phyloP scores from a whole-genome alignment of 2,113 vertebrate species.

The Thryonomys swinderianus region DNA sequence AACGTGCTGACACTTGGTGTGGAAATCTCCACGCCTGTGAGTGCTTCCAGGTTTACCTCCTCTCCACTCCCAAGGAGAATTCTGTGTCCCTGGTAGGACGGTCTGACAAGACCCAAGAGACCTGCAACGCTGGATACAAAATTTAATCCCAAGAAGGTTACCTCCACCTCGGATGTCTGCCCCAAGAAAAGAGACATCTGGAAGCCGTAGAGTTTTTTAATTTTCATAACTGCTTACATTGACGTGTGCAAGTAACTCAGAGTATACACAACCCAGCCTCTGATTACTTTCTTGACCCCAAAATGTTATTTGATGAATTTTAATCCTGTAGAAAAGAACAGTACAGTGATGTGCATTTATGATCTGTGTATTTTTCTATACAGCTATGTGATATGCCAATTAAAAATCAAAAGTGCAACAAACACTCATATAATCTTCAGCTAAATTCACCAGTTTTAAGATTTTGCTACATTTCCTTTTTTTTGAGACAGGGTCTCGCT shows the following conservation, averaged over 20 bases:
- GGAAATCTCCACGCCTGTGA: slow-evolving; percentile 33
- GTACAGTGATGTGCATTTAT: neutral
- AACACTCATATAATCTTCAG: neutral
- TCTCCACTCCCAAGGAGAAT: neutral
- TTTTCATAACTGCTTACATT: neutral
- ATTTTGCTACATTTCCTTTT: neutral
- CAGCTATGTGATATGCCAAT: neutral
- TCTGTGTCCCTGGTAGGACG: neutral
- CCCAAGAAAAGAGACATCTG: neutral
- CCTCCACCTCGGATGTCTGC: neutral
- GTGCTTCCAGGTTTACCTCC: neutral
- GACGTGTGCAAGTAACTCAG: neutral
- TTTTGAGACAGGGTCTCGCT: no score
- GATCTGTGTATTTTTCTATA: neutral
- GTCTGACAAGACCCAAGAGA: neutral
- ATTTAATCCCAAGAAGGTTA: neutral
- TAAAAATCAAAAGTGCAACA: neutral
- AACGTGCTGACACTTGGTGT: neutral
- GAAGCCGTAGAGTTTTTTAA: neutral
- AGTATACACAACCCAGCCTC: neutral
- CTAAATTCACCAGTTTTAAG: neutral
- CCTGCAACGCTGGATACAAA: neutral
- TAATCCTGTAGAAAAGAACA: neutral
- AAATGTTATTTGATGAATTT: slow-evolving; percentile 11
- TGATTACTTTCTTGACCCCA: neutral